Conservation (phyloP, 2,888 invertebrate species). For the Polydrusus tereticollis region DNA sequence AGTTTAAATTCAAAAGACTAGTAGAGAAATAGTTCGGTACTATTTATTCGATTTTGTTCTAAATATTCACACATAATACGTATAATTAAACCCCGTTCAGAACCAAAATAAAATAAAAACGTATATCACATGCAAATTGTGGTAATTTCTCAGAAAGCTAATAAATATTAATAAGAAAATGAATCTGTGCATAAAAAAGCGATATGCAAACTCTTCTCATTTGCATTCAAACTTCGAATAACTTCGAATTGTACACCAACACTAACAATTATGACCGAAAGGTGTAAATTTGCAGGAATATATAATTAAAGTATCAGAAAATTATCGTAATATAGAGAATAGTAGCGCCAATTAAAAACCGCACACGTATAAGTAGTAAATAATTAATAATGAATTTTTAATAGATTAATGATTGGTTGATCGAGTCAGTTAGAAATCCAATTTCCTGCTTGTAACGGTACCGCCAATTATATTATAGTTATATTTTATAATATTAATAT, state of each 20-base stretch:
- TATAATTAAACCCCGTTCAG: no score
- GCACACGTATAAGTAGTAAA: not conserved
- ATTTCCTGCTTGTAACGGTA: slow-evolving; percentile 17
- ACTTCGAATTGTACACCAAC: not conserved
- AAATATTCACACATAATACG: no score
- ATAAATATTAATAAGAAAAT: not conserved
- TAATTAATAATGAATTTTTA: slow-evolving; percentile 8
- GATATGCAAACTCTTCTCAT: not conserved
- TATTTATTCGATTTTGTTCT: no score
- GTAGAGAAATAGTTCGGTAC: no score
- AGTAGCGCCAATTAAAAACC: not conserved
- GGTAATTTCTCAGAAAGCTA: no score
- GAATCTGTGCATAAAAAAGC: no score
- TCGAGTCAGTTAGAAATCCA: not conserved
- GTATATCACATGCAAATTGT: no score
- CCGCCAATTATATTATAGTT: slow-evolving; percentile 6
- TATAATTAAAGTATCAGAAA: not conserved
- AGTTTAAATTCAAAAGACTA: no score
- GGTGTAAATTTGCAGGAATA: not conserved
- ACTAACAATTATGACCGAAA: not conserved
- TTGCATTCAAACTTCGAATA: not conserved
- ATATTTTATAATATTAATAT: not conserved
- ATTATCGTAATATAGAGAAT: not conserved
- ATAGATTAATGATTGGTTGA: slow-evolving; percentile 4
- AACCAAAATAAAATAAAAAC: no score